phyloP scores from a whole-genome alignment of 2,797 vertebrate species.

The Distichodus sexfasciatus region DNA sequence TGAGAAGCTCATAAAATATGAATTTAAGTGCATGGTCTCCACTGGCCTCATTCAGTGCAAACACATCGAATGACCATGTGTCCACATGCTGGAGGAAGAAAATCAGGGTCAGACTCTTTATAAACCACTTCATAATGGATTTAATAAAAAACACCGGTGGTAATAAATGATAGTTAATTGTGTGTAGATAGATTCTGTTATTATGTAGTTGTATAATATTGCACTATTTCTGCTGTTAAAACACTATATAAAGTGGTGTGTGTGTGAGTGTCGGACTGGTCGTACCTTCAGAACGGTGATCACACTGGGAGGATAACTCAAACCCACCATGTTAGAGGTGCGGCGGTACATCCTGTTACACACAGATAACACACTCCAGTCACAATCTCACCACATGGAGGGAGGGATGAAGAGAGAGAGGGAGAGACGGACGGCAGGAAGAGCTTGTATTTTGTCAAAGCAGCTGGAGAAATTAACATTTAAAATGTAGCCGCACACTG shows the following conservation, averaged over 20 bases:
- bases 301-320: conserved; percentile 88
- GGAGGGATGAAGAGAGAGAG: background rate
- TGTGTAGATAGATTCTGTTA: too few relatives aligned
- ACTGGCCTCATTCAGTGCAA: conserved; percentile 91
- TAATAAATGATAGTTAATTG: too few relatives aligned
- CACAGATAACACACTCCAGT: conserved; percentile 52
- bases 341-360: conserved; percentile 89
- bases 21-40: conserved; percentile 93
- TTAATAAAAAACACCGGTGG: background rate
- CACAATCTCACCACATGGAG: conserved; percentile 11
- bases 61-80: conserved; percentile 93
- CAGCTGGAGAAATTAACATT: conserved; percentile 19
- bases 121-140: background rate
- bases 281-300: conserved; percentile 91
- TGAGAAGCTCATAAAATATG: conserved; percentile 94
- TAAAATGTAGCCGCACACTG: conserved; percentile 6
- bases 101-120: conserved; percentile 15
- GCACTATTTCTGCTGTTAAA: too few relatives aligned
- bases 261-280: too few relatives aligned
- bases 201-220: too few relatives aligned
- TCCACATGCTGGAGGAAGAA: conserved; percentile 84
- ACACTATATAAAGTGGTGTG: too few relatives aligned
- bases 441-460: background rate
- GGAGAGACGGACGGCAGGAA: too few relatives aligned
- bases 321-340: conserved; percentile 89